Evolutionary conservation across 2,888 invertebrate species (phyloP).

Genomic region (Drosophila robusta): DNA sequence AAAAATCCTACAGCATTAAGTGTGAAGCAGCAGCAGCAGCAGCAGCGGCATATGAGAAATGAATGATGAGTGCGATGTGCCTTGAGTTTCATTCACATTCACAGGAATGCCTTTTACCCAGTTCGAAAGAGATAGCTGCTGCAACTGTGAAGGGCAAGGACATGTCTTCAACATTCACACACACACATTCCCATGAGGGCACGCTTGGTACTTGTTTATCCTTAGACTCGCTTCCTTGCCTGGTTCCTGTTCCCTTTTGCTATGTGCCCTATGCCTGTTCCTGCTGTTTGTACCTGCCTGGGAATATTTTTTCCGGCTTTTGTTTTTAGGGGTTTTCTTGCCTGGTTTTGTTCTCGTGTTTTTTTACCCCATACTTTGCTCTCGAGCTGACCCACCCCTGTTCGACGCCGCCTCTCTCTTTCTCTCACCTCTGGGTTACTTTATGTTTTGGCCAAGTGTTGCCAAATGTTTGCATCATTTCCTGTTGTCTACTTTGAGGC

Average conservation of each 20-base stretch:
- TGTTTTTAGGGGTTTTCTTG: conserved; percentile 60
- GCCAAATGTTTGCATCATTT: conserved; percentile 77
- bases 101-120: conserved; percentile 63
- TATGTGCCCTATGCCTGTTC: conserved; percentile 18
- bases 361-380: conserved; percentile 14
- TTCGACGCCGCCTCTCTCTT: conserved; percentile 5
- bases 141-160: conserved; percentile 43
- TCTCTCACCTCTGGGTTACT: neutral
- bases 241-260: conserved; percentile 43
- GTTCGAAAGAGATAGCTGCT: conserved; percentile 27
- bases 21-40: conserved; percentile 43
- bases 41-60: conserved; percentile 65
- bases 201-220: conserved; percentile 60
- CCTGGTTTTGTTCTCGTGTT: conserved; percentile 28
- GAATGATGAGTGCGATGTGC: conserved; percentile 73
- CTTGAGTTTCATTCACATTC: conserved; percentile 82
- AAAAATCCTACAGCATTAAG: conserved; percentile 70
- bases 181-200: conserved; percentile 14
- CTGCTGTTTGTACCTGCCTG: conserved; percentile 68
- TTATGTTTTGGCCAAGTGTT: conserved; percentile 59
- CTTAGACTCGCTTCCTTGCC: conserved; percentile 54
- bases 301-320: conserved; percentile 65
- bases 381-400: conserved; percentile 29
- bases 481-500: conserved; percentile 72
- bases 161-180: conserved; percentile 27